Evolutionary conservation across 1,140 invertebrate genomes (phyloP).

Genomic region (Dryas iulia): DNA sequence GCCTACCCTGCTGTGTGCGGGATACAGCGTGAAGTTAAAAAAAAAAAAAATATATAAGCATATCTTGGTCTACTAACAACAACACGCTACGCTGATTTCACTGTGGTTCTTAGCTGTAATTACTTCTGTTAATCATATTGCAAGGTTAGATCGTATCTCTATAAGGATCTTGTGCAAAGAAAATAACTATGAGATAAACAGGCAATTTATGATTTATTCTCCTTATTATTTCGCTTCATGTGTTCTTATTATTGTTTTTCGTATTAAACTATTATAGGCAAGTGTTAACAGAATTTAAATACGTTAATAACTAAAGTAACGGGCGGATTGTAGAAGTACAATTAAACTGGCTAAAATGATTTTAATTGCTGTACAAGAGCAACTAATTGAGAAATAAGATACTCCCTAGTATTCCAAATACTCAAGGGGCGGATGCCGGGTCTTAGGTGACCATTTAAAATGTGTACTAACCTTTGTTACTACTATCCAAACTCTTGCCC

Average conservation of each 20-base stretch:
- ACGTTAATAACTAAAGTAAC: neutral
- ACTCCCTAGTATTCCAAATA: no score
- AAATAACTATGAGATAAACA: neutral
- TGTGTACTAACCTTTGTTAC: no score
- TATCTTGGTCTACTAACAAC: neutral
- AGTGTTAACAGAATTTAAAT: neutral
- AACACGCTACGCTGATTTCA: neutral
- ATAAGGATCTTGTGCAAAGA: neutral
- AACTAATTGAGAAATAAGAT: no score
- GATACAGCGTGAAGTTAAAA: no score
- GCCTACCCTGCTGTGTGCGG: no score
- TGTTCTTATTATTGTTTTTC: neutral
- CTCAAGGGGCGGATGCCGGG: no score
- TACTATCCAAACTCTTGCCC: no score
- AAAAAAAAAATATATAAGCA: no score
- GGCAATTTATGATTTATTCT: neutral
- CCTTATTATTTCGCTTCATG: neutral
- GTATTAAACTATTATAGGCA: neutral
- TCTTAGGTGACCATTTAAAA: no score
- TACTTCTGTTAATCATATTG: constrained; percentile 2
- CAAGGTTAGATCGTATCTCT: neutral
- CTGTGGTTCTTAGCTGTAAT: constrained; percentile 2
- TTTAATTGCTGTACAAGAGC: no score
- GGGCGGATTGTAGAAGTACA: no score
- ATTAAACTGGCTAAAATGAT: no score